These are phyloP conservation scores for Menura novaehollandiae DNA, from an alignment of 2,113 vertebrate genomes.

Conservation along the genomic window DNA sequence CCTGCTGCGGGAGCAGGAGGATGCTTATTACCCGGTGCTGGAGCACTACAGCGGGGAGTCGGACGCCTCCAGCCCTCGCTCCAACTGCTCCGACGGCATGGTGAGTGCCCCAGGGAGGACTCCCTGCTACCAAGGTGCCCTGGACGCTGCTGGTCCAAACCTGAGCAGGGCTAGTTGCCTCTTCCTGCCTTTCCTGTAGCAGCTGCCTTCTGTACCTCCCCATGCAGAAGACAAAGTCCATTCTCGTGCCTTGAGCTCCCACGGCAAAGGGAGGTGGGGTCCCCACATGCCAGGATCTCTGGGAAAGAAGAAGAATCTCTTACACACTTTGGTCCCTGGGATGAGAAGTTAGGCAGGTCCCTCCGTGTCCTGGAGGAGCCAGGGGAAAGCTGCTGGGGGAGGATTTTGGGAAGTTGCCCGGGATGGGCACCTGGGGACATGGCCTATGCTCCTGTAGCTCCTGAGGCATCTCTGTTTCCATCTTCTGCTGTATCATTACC, in stretches of 20 bases:
- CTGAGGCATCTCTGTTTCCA: neutral
- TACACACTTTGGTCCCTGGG: neutral
- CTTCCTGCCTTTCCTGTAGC: neutral
- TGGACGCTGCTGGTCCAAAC: neutral
- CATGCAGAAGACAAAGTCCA: neutral
- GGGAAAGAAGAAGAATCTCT: neutral
- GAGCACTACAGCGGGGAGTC: conserved; percentile 96
- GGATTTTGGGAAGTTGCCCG: neutral
- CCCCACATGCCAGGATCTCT: neutral
- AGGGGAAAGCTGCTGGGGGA: neutral
- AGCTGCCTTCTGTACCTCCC: neutral
- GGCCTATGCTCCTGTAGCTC: rapidly evolving
- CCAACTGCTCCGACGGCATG: conserved; percentile 97
- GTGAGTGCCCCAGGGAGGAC: conserved; percentile 72
- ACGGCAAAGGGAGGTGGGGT: neutral
- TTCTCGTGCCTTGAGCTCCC: neutral
- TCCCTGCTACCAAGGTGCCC: neutral
- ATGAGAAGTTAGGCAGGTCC: neutral
- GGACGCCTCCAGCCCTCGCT: conserved; percentile 91
- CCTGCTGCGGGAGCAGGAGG: conserved; percentile 88
- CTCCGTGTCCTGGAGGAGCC: neutral
- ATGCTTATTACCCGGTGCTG: conserved; percentile 81
- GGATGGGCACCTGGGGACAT: neutral
- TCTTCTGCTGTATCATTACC: neutral
- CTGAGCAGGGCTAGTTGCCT: neutral